Base-by-base conservation (phyloP, 2,113 vertebrate genomes). In the Tachysurus fulvidraco region DNA sequence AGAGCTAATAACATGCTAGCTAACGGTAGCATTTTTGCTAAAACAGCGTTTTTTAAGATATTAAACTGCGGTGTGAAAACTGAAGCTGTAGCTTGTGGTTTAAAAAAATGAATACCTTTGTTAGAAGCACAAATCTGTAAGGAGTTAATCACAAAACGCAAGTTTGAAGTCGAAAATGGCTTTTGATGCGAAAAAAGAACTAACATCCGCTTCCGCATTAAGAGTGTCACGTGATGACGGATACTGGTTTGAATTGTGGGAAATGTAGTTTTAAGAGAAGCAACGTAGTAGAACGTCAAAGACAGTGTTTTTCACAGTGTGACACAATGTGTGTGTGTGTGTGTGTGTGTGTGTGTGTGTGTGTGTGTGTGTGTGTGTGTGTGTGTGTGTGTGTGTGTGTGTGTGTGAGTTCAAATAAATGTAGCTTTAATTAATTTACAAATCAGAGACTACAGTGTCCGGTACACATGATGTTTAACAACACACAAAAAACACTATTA, bases 161-260 rank as follows among this genome's bases (percentile, higher is more conserved):
- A 64, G 57, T 86, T 87, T 86, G 83, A 88, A 76, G 28, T 83
- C 46, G 74, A 88, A 88, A 88, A 88, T 81, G 89, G 89, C 81
- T 83, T 36, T 78, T 74, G 44, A 55, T 83, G 57, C 59, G 82
- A 60, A 59, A 60, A 65, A 86, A 78, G 41, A 84, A 77, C 87
- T 79, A 83, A 78, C 88, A 85, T 88, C 90, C 88, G 88, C 88
- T 91, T 91, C 86, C 90, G 81, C 60, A 60, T 85, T 41, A 86
- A 60, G 65, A 21, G 52, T 62, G 41, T 46, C 23, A 52, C 4
- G 17, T 87, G 82, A 85, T 83, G 89, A 62, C 41, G 67, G 5
- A 10, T 0, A 3, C 0, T 17, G 5, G n/a, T 4, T 23, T 59
- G 83, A n/a, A 60, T 89, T 17, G 59, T 84, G 90, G 88, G 85